Conservation (phyloP, 2,113 vertebrate genomes). For the Mormoops blainvillei region DNA sequence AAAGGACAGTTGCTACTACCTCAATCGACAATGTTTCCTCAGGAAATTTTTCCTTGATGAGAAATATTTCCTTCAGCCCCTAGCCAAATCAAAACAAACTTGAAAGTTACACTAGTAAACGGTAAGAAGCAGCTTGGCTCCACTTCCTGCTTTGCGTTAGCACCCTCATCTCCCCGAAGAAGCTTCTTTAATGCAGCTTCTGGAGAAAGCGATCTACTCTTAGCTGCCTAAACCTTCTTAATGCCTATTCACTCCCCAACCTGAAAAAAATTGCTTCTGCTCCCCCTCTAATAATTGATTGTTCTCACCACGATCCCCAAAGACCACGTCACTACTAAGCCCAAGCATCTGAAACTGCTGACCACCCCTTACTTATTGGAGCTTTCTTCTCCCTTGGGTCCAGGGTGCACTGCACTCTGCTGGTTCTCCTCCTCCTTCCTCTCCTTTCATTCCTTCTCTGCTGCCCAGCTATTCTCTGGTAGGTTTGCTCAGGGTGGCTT, state of each 20-base stretch:
- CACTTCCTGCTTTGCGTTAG: neutral
- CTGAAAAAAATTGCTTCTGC: neutral
- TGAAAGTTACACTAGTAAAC: neutral
- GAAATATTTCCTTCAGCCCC: neutral
- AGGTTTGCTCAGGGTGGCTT: neutral
- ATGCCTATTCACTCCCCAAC: neutral
- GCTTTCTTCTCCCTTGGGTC: neutral
- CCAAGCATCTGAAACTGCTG: neutral
- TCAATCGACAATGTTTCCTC: neutral
- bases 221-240: neutral
- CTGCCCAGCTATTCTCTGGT: neutral
- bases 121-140: neutral
- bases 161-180: neutral
- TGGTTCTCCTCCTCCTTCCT: neutral
- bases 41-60: neutral
- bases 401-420: neutral
- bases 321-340: neutral
- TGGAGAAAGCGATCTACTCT: neutral
- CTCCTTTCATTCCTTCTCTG: neutral
- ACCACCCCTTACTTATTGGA: neutral
- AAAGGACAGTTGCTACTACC: neutral
- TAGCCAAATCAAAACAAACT: neutral
- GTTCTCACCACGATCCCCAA: neutral
- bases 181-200: neutral
- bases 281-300: neutral